Evolutionary conservation across 2,113 vertebrate species (phyloP), one percentile per base, ranked within the genome.

Genomic region (Myrmecobius fasciatus): DNA sequence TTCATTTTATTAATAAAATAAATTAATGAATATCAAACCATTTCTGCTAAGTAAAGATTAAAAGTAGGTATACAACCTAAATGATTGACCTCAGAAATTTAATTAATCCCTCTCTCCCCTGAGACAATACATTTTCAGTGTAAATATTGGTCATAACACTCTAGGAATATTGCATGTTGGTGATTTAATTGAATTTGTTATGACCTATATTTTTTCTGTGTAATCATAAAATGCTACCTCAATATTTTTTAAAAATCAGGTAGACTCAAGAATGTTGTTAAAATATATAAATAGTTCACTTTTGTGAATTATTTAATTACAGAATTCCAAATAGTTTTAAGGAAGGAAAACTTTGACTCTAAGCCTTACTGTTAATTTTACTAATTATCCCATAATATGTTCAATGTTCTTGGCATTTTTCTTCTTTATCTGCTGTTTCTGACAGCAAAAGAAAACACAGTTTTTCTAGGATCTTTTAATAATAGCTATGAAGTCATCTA

Each of bases 251-350:
- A 49, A 51, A 48, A 48, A 48, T 48, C 48, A 48, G 3, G 6
- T 48, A 48, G 83, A 95, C 52, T 95, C 53, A 92, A 89, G 94
- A 89, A 93, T 89, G 20, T 91, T 89, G n/a, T 52, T 25, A 95
- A 95, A 95, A 91, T 89, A 89, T 93, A 56, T 93, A 83, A 96
- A 91, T 92, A n/a, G 43, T 94, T 75, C 91, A 83, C 53, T 52
- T 96, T 92, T 51, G 56, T 88, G 56, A 91, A 90, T 89, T 91
- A 83, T 91, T 22, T 94, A 96, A 94, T 95, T 95, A 52, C 52
- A 83, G 43, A 56, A 93, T 95, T 95, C 90, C 94, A 95, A 93
- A 43, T 89, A 91, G 89, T 97, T 90, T 96, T 95, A 52, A 75
- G 83, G 24, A 93, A 83, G 75, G 91, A 94, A 94, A 54, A 96